These are phyloP conservation scores for Ptyas mucosa DNA, from an alignment of 2,113 vertebrate genomes.

Conservation along the genomic window DNA sequence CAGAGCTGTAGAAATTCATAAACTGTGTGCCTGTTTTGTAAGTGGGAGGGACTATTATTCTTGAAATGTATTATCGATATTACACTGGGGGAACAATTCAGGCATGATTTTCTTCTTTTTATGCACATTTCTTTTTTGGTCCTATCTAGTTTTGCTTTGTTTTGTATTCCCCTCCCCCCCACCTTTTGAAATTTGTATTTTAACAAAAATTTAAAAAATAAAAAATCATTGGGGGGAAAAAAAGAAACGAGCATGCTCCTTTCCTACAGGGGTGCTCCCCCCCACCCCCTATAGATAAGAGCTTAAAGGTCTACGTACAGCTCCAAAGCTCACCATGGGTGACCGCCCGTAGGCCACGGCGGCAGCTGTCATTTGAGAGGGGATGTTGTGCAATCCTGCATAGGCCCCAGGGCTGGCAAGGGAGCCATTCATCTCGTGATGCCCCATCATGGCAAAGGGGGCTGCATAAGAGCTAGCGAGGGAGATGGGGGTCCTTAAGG, in stretches of 20 bases:
- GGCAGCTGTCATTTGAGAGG: constrained; percentile 88
- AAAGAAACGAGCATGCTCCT: not conserved
- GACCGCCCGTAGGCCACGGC: constrained; percentile 88
- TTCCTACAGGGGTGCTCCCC: not conserved
- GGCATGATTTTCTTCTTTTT: no score
- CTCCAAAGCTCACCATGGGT: constrained; percentile 84
- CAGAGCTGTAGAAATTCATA: no score
- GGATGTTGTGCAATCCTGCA: constrained; percentile 86
- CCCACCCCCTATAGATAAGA: constrained; percentile 24
- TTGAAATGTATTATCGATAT: no score
- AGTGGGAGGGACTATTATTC: no score
- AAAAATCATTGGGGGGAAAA: no score
- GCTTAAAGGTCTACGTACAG: constrained; percentile 75
- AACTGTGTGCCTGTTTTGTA: no score
- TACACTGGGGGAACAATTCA: no score
- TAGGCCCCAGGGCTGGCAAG: constrained; percentile 88
- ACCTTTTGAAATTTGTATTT: no score
- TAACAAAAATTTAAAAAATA: no score
- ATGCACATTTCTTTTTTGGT: no score
- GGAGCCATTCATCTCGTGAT: constrained; percentile 94
- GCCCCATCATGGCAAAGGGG: constrained; percentile 94
- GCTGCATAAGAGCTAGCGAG: constrained; percentile 84
- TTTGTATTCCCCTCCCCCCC: no score
- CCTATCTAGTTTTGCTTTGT: no score
- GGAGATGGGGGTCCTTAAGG: constrained; percentile 86